Base-by-base conservation (phyloP, 2,888 invertebrate genomes). In the Eupeodes luniger region DNA sequence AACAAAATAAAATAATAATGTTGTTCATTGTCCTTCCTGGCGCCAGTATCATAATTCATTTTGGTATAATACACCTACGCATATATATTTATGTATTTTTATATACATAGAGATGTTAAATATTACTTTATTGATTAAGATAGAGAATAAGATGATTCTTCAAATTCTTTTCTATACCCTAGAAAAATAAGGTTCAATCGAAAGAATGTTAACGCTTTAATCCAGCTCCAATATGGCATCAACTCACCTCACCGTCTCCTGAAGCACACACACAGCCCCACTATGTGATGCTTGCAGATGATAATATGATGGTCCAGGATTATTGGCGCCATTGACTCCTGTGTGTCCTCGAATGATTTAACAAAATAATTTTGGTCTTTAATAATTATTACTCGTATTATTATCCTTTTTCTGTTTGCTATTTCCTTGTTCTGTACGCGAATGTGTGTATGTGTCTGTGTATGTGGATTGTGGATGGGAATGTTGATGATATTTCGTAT, bases 11-110 rank as follows among this genome's bases (percentile, higher is more conserved):
- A 70, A 66, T 12, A 27, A 64, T 19, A 49, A 66, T 66, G 14
- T 66, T 67, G 51, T 81, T 81, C 72, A 85, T 81, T 85, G 67
- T 77, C 77, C 66, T 67, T 67, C 34, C 64, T 72, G 85, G 85
- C 85, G 85, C 85, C 85, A 85, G 11, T 19, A 36, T 77, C 70
- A 75, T 80, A 55, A 64, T 57, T 64, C 80, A 53, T 80, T 80
- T 55, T 72, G 7, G 9, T 55, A 12, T 44, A 40, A 70, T 55
- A 53, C 36, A 70, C 19, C 14, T 40, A 12, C n/a, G 16, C 59
- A 57, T 40, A 10, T 6, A 49, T 27, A 66, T 19, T 49, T 36
- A 49, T 53, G 5, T 40, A 40, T 40, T 40, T 7, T 44, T 51
- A 49, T 5, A 19, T 61, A 62, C 40, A 12, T 59, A 59, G 14